Conservation (phyloP, 1,140 invertebrate species). For the Chironomus tepperi region DNA sequence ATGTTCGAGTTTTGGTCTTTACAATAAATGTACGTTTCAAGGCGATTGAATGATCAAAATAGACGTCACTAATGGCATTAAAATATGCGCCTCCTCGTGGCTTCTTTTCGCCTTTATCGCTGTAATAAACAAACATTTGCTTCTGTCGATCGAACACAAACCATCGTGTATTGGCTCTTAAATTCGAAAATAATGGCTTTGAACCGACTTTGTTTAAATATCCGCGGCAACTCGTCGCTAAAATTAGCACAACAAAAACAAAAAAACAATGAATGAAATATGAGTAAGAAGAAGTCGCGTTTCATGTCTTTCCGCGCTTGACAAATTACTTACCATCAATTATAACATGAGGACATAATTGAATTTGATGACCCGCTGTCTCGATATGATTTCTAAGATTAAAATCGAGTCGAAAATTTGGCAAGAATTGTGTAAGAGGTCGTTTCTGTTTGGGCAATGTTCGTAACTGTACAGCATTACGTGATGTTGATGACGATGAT, state of each 20-base stretch:
- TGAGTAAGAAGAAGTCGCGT: not conserved
- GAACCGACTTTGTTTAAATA: constrained; percentile 89
- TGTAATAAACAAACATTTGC: constrained; percentile 83
- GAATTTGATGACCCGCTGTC: constrained; percentile 87
- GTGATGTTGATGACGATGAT: no score
- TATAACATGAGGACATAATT: constrained; percentile 77
- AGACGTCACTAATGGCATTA: constrained; percentile 93
- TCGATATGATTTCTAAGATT: constrained; percentile 86
- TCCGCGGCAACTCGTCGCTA: constrained; percentile 45
- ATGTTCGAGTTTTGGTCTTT: constrained; percentile 84
- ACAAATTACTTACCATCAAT: constrained; percentile 59
- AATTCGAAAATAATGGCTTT: constrained; percentile 40
- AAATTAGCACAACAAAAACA: not conserved
- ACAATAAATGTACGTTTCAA: constrained; percentile 91
- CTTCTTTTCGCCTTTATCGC: constrained; percentile 81
- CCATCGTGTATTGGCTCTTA: constrained; percentile 54
- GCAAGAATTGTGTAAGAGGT: constrained; percentile 86
- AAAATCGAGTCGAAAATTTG: constrained; percentile 78
- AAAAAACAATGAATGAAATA: not conserved
- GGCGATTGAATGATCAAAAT: constrained; percentile 89
- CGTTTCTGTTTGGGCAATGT: constrained; percentile 54
- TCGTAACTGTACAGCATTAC: not conserved
- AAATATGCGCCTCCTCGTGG: constrained; percentile 86
- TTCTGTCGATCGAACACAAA: constrained; percentile 89
- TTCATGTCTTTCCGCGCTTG: not conserved